Base-by-base conservation (phyloP, 2,888 invertebrate genomes). In the Torymus aiolomorphi region DNA sequence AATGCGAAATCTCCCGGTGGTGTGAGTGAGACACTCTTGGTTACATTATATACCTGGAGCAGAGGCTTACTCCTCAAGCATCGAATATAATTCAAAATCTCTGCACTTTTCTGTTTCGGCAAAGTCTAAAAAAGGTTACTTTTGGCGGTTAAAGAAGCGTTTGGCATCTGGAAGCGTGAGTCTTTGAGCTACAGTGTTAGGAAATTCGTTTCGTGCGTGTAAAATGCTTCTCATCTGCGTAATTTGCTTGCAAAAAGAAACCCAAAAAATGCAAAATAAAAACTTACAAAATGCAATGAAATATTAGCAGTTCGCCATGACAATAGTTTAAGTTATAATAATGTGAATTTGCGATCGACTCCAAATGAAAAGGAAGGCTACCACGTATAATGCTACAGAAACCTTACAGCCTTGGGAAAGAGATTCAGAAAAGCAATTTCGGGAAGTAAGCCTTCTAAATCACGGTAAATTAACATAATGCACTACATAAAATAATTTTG, bases 271-370 rank as follows among this genome's bases (percentile, higher is more conserved):
- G n/a, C n/a, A n/a, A n/a, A n/a, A n/a, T n/a, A n/a, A n/a, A n/a
- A n/a, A 57, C 57, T 57, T 57, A 18, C 57, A 57, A 57, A 57
- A 18, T 57, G 57, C 57, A 57, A 57, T 18, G 16, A 57, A 18
- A 16, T 57, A 57, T 57, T 57, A 57, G 11, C 1, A 18, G 18
- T 57, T n/a, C 57, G 57, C 11, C 18, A 14, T 57, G 57, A 57
- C 1, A 57, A 57, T 57, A 57, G 18, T 16, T 57, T 57, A 57
- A 57, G 18, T 57, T 57, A 8, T 57, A 57, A 57, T 57, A 57
- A 57, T 18, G 57, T 57, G 3, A 18, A 18, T 18, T 57, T 57
- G 57, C 2, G 3, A 14, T 16, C 57, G 14, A 57, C 57, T 57
- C 57, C 57, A n/a, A 57, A 57, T 2, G 18, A 57, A 57, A 57